A percentile compares a stretch with the other conserved stretches of the same genome.
Conservation (phyloP, 2,888 invertebrate species). For the Macrostomum cliftonense region DNA sequence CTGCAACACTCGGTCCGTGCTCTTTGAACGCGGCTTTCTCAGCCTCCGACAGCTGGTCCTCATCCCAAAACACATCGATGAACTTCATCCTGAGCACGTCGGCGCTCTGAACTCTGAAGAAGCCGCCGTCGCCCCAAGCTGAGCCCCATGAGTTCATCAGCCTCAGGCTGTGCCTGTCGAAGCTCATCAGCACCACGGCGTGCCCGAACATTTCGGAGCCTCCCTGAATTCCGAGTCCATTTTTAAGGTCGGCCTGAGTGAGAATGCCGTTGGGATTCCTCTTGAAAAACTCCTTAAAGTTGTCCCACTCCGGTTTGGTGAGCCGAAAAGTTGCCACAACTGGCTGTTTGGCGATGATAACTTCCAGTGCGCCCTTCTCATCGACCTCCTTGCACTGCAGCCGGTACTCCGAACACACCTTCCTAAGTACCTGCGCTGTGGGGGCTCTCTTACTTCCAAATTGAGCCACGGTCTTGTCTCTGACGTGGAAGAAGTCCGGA, state of each 20-base stretch:
- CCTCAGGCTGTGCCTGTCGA: background rate
- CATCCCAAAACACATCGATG: conserved; percentile 1
- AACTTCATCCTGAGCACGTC: background rate
- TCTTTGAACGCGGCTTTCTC: background rate
- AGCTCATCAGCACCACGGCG: background rate
- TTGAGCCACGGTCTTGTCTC: background rate
- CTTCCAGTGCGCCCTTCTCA: background rate
- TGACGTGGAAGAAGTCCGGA: background rate
- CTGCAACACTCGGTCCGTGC: too few species aligned
- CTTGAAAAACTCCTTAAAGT: background rate
- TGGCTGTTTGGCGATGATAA: background rate
- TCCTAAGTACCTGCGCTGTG: background rate
- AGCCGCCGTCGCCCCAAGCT: background rate
- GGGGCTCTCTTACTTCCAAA: background rate
- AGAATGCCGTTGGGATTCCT: background rate
- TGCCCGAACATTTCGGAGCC: background rate
- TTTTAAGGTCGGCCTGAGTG: too few species aligned
- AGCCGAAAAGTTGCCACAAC: background rate
- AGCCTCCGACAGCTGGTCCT: background rate
- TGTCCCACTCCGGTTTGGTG: background rate
- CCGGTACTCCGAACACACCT: background rate
- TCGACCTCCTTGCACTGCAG: background rate
- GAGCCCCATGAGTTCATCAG: conserved; percentile 2
- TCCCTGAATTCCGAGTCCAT: too few species aligned
- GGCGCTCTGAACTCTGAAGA: background rate